phyloP scores from a whole-genome alignment of 2,888 invertebrate genomes.

The Heliconius ethilla region DNA sequence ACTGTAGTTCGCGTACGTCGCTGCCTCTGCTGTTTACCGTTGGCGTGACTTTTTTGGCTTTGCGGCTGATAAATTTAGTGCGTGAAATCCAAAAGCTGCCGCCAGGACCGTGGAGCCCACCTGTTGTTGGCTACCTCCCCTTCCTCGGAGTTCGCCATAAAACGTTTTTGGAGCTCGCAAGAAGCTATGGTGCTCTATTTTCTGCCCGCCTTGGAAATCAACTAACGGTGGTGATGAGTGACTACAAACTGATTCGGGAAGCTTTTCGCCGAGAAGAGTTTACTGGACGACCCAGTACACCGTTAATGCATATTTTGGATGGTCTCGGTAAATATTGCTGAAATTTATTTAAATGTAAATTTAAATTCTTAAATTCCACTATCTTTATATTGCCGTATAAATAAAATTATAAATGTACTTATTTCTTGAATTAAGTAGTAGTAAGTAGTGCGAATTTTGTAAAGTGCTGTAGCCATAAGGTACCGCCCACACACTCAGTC shows the following conservation, averaged over 20 bases:
- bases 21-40: constrained; percentile 74
- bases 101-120: constrained; percentile 94
- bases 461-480: constrained; percentile 48
- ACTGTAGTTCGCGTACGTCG: constrained; percentile 70
- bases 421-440: not conserved
- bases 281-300: constrained; percentile 92
- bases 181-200: constrained; percentile 90
- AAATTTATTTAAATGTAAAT: not conserved
- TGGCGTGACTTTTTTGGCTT: constrained; percentile 75
- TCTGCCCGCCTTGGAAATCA: constrained; percentile 91
- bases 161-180: constrained; percentile 88
- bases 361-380: not conserved
- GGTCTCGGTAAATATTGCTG: constrained; percentile 89
- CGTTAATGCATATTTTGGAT: constrained; percentile 91
- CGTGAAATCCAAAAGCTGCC: constrained; percentile 83
- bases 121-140: constrained; percentile 91
- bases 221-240: constrained; percentile 92
- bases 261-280: constrained; percentile 93
- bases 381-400: not conserved
- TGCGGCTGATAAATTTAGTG: constrained; percentile 74
- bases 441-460: not conserved
- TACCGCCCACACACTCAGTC: constrained; percentile 63
- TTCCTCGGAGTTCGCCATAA: constrained; percentile 91
- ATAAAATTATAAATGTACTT: not conserved
- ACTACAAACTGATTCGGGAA: constrained; percentile 92